Base-by-base conservation (phyloP, 2,797 vertebrate species). In the Synaphobranchus kaupii region DNA sequence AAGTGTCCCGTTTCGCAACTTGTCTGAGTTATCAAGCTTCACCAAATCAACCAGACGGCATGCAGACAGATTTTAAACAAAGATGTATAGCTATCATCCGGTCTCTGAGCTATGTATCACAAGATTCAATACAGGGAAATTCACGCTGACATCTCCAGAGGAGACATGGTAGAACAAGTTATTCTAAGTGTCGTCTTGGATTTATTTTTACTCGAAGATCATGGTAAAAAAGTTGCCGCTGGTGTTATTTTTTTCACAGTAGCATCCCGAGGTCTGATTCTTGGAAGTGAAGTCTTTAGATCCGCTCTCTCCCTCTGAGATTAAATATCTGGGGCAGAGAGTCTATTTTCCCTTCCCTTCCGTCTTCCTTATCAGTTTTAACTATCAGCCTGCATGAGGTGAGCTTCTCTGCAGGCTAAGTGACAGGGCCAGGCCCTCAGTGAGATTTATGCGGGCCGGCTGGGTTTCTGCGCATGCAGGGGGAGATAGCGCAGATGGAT, bases 301-400 rank as follows among this genome's bases (percentile, higher is more conserved):
- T 13, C 3, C 20, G 34, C 28, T 39, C 31, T 39, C 31, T 73
- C 71, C n/a, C 71, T 73, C 28, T 15, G 71, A 39, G 71, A 73
- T 73, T 3, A 73, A 73, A 73, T 73, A 73, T 73, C 71, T 73
- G 71, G 71, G 34, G 71, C 71, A 34, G 71, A 39, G 71, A 73
- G 71, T 73, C 71, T 73, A 5, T 73, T 73, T 39, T 71, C 5
- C 66, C n/a, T 71, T 39, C n/a, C 28, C 71, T 73, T 39, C 71
- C 15, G 31, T 73, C 71, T 73, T 15, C 34, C 31, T 73, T 73
- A 73, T 73, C 71, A 73, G 71, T 34, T 3, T 1, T 73, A 17
- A 73, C 31, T 9, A 73, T 73, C 71, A 17, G 10, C 31, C 10
- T 13, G 71, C 31, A 66, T 73, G 71, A 34, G 71, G 28, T 39